Percentiles rank a stretch among this genome's conserved stretches.
Evolutionary conservation across 2,797 vertebrate species (phyloP).

Genomic region (Selene dorsalis): DNA sequence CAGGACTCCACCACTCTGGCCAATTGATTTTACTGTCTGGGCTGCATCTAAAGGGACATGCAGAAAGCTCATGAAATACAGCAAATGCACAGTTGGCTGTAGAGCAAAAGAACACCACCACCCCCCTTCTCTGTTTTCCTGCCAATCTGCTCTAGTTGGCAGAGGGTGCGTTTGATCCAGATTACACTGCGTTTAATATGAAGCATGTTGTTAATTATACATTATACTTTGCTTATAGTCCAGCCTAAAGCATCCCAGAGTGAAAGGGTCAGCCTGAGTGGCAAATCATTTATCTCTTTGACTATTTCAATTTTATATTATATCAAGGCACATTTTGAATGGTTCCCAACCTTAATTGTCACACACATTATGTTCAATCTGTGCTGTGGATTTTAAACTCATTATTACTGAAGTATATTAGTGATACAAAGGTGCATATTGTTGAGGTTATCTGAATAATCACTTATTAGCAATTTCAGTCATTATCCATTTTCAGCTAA

Average conservation of each 20-base stretch:
- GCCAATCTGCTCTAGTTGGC: constrained; percentile 80
- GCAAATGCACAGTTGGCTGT: constrained; percentile 60
- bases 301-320: constrained; percentile 4
- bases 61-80: constrained; percentile 59
- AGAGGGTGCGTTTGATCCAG: constrained; percentile 69
- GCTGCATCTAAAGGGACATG: constrained; percentile 40
- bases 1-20: constrained; percentile 48
- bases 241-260: constrained; percentile 48
- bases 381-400: too few species aligned
- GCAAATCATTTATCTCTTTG: constrained; percentile 27
- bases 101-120: constrained; percentile 34
- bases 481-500: too few species aligned
- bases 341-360: background rate
- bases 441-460: too few species aligned
- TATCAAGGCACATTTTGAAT: background rate
- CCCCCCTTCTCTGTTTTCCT: constrained; percentile 38
- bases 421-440: too few species aligned
- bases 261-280: background rate
- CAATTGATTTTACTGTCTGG: constrained; percentile 66
- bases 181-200: constrained; percentile 72
- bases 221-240: constrained; percentile 66
- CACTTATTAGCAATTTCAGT: too few species aligned
- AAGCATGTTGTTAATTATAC: constrained; percentile 78
- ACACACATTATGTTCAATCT: background rate
- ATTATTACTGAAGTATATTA: too few species aligned